phyloP scores from a whole-genome alignment of 2,113 vertebrate species.

The Ovibos moschatus region DNA sequence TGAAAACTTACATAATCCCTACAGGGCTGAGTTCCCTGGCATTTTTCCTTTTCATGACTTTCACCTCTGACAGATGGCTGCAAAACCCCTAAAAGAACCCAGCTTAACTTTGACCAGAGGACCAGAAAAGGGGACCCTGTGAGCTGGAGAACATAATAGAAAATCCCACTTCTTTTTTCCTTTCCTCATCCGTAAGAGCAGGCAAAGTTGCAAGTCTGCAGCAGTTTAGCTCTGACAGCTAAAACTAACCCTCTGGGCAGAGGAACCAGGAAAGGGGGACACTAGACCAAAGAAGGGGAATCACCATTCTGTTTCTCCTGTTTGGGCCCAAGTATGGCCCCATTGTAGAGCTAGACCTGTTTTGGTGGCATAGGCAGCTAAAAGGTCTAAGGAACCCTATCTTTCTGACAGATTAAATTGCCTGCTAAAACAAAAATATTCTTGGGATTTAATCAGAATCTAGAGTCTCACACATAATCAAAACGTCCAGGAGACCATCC shows the following conservation, averaged over 20 bases:
- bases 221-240: neutral
- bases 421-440: neutral
- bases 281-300: neutral
- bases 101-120: neutral
- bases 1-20: neutral
- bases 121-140: neutral
- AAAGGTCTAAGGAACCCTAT: neutral
- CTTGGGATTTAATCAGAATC: neutral
- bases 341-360: neutral
- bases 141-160: neutral
- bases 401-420: neutral
- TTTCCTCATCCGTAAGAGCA: neutral
- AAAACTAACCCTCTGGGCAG: neutral
- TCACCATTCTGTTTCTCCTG: neutral
- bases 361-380: neutral
- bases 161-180: neutral
- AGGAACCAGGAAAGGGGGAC: neutral
- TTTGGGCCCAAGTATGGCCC: neutral
- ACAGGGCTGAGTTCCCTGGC: neutral
- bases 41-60: neutral
- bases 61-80: neutral
- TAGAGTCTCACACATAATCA: neutral
- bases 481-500: neutral
- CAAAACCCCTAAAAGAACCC: neutral
- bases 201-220: neutral